phyloP scores from a whole-genome alignment of 2,113 vertebrate genomes.

The Calyptommatus sinebrachiatus region DNA sequence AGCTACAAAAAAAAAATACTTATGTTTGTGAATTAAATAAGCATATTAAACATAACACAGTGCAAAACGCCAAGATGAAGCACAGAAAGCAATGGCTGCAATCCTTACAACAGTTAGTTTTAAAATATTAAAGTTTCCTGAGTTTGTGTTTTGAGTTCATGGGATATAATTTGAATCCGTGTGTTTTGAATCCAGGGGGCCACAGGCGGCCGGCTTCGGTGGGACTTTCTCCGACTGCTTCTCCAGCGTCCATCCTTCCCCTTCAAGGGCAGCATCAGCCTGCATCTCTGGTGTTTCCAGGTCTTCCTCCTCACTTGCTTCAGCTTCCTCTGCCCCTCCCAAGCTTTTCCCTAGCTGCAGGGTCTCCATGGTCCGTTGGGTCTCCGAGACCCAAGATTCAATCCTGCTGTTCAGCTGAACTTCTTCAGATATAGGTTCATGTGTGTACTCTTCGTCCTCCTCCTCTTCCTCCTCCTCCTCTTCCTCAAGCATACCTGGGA shows the following conservation, averaged over 20 bases:
- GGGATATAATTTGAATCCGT: constrained; percentile 55
- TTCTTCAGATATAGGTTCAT: constrained; percentile 88
- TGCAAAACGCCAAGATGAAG: constrained; percentile 79
- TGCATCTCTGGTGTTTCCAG: constrained; percentile 72
- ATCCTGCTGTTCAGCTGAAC: constrained; percentile 93
- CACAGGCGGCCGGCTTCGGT: constrained; percentile 54
- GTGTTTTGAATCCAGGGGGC: constrained; percentile 52
- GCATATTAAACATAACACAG: constrained; percentile 69
- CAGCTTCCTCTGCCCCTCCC: constrained; percentile 82
- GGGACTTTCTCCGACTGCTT: constrained; percentile 44
- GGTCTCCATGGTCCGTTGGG: constrained; percentile 90
- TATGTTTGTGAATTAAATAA: constrained; percentile 70
- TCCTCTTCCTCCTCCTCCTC: constrained; percentile 84
- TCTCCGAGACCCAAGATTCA: constrained; percentile 95
- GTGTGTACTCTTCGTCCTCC: constrained; percentile 84
- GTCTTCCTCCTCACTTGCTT: constrained; percentile 84
- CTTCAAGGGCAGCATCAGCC: constrained; percentile 63
- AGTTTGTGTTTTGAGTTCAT: constrained; percentile 60
- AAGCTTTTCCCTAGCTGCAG: constrained; percentile 91
- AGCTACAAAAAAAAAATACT: constrained; percentile 71
- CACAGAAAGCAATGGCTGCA: constrained; percentile 66
- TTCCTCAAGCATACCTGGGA: constrained; percentile 95
- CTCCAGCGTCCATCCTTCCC: constrained; percentile 68
- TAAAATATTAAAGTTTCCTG: constrained; percentile 66
- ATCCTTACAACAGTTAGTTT: constrained; percentile 66